Evolutionary conservation across 64 coral and sea anemone species (phyloP), one percentile per base, ranked within the genome.

Genomic region (Anthopleura sola): DNA sequence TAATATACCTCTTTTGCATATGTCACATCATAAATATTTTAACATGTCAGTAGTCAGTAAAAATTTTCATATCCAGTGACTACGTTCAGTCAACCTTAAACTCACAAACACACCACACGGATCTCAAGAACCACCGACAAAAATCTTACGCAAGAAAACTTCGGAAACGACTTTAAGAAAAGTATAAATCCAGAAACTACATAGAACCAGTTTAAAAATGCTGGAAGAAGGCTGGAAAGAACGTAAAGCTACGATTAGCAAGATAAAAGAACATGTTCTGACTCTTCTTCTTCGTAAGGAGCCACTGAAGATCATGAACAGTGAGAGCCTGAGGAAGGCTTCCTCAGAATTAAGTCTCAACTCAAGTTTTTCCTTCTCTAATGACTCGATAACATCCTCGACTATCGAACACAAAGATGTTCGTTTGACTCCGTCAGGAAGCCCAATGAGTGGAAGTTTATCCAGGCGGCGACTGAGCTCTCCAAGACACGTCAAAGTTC

Each of bases 401-500:
- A 44, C n/a, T 36, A 20, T 34, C 31, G 29, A 71, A 31, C 66
- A 34, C 66, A 71, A 71, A 71, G 24, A 71, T 16, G 31, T 71
- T 33, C 66, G 66, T 8, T 16, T 71, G 66, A 71, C 66, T 33
- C 76, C 76, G 6, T 14, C 44, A 24, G 76, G 76, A 44, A 79
- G 76, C 34, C 76, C 76, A 46, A 79, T 79, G 76, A 38, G 36
- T 24, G 37, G 37, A 44, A 38, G 37, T 48, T 46, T 79, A 79
- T 23, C 24, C 10, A 38, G 76, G 15, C 36, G 76, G 15, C 36
- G 36, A 0, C 34, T 71, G 1, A 36, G 28, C 28, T 79, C 76
- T 38, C 34, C 76, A 14, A 91, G 68, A 69, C 84, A 84, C 75
- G 38, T 91, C 0, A 86, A 86, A 90, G 89, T 90, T 62, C 57